Evolutionary conservation across 2,797 vertebrate species (phyloP).

Genomic region (Neoniphon sammara): DNA sequence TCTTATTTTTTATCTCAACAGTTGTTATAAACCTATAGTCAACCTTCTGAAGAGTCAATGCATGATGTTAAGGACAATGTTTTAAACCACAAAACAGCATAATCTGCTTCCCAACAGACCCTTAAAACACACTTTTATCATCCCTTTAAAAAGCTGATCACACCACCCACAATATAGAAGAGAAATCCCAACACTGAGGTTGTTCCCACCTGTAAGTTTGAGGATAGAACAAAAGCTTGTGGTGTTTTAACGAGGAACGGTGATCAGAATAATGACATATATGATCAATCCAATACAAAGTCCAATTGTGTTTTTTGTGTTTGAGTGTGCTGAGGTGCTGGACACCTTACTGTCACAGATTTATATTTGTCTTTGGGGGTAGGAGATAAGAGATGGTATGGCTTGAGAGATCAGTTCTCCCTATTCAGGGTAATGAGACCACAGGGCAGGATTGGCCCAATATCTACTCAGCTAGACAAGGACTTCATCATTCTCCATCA

Average conservation of each 20-base stretch:
- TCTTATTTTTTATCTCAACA: neutral
- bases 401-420: constrained; percentile 26
- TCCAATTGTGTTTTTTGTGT: neutral
- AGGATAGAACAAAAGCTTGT: neutral
- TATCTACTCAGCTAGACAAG: constrained; percentile 11
- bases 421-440: neutral
- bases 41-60: neutral
- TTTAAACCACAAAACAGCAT: too few relatives aligned
- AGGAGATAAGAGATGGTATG: neutral
- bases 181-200: neutral
- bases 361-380: neutral
- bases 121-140: neutral
- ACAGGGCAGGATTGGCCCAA: neutral
- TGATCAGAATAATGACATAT: neutral
- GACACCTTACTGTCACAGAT: neutral
- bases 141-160: neutral
- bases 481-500: constrained; percentile 29
- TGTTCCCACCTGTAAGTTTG: neutral
- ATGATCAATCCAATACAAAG: neutral
- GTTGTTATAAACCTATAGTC: neutral
- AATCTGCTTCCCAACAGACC: neutral
- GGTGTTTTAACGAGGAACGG: neutral
- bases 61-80: neutral
- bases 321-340: neutral
- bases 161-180: neutral